Evolutionary conservation across 1,140 invertebrate species (phyloP), one percentile per base, ranked within the genome.

Genomic region (Cryptotermes secundus): DNA sequence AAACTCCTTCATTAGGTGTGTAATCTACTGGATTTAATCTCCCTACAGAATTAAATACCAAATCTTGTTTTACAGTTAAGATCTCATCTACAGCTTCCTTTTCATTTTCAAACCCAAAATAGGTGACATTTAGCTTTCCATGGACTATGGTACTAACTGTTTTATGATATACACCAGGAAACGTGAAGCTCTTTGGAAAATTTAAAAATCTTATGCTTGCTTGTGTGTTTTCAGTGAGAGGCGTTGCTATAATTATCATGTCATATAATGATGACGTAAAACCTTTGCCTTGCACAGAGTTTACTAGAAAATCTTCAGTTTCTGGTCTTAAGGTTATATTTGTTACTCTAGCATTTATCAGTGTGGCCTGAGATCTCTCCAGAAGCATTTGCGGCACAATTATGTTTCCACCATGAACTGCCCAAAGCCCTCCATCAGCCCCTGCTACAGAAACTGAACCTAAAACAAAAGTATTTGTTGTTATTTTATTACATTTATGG

Each of bases 371-470:
- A 0, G 91, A 89, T 59, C 87, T 86, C 84, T 90, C 86, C 12
- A 92, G 65, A 7, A 93, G 87, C 49, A 88, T 88, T 86, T 90
- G 87, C 6, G 90, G 88, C 85, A 95, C 90, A 86, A 89, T 84
- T 87, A 92, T 92, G 86, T 95, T 95, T 84, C 94, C 94, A 82
- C 92, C 92, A 86, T 92, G 89, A 24, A 95, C 90, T 26, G 92
- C 88, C 93, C 93, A 95, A 31, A 95, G 87, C 12, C 90, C 88
- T 49, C 87, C 87, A 81, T 89, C 90, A 7, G 91, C 90, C 35
- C 92, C 94, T 85, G 93, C 92, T 84, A 94, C 84, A 19, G 92
- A 91, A 7, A 94, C 92, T 80, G 83, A 87, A 26, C 91, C 89
- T 90, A 83, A 81, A 86, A 86, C 12, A 84, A 24, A 83, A 84